These are phyloP conservation scores for Emmelina monodactyla DNA, from an alignment of 2,888 invertebrate genomes.

Conservation along the genomic window DNA sequence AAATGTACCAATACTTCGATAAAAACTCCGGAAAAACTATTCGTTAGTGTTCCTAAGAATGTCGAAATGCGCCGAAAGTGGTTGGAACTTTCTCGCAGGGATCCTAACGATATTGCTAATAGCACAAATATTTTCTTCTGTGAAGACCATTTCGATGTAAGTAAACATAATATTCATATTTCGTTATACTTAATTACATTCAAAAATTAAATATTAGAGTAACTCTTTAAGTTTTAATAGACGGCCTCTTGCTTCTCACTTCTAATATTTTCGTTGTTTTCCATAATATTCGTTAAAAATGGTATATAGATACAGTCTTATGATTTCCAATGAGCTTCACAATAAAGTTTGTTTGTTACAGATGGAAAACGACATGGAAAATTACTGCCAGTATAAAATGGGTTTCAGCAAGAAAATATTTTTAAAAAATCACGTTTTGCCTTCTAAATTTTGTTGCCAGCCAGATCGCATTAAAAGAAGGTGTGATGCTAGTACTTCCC, in stretches of 20 bases:
- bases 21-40: conserved; percentile 5
- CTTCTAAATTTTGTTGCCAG: conserved; percentile 17
- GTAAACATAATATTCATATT: conserved; percentile 5
- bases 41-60: conserved; percentile 6
- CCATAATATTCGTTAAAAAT: neutral
- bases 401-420: conserved; percentile 13
- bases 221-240: no score
- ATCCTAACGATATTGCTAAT: conserved; percentile 7
- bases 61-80: conserved; percentile 7
- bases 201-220: no score
- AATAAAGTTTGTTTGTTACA: conserved; percentile 8
- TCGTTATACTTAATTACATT: conserved; percentile 1
- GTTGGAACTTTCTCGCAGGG: conserved; percentile 8
- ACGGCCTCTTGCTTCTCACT: no score
- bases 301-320: neutral
- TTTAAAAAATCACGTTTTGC: conserved; percentile 12
- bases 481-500: conserved; percentile 9
- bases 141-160: conserved; percentile 8
- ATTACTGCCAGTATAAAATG: conserved; percentile 15
- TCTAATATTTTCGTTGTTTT: no score
- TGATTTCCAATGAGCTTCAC: neutral
- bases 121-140: conserved; percentile 8
- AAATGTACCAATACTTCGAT: conserved; percentile 3
- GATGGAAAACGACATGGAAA: conserved; percentile 15
- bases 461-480: conserved; percentile 10